Conservation (phyloP, 2,888 invertebrate species). For the Nomada fabriciana region DNA sequence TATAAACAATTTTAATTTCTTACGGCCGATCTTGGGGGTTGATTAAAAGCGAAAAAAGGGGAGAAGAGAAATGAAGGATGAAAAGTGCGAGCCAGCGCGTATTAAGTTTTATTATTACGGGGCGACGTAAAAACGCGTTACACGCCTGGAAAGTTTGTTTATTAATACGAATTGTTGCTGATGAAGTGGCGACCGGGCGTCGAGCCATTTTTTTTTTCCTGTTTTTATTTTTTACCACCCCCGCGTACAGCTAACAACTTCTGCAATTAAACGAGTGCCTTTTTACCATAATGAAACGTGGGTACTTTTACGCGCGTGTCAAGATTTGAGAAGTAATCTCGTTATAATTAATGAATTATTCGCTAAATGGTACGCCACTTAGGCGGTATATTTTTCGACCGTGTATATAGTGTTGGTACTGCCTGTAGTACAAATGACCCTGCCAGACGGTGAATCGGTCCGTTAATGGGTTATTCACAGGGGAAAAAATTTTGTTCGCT, state of each 20-base stretch:
- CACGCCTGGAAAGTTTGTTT: constrained; percentile 74
- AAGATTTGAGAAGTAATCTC: constrained; percentile 20
- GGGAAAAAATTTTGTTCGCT: not conserved
- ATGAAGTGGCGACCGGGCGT: constrained; percentile 66
- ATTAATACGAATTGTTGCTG: constrained; percentile 79
- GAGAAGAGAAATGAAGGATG: not conserved
- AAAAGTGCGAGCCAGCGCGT: constrained; percentile 60
- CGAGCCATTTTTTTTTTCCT: constrained; percentile 39
- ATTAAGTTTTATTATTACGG: constrained; percentile 78
- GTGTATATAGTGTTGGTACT: not conserved
- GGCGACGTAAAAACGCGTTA: constrained; percentile 61
- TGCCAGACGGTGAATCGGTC: constrained; percentile 2
- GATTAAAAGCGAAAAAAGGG: constrained; percentile 72
- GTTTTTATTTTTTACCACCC: not conserved
- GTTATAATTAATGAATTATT: constrained; percentile 32
- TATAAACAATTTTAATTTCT: constrained; percentile 78
- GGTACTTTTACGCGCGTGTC: not conserved
- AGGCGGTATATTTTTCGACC: not conserved
- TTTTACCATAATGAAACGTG: constrained; percentile 30
- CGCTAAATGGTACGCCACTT: not conserved
- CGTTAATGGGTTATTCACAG: constrained; percentile 8
- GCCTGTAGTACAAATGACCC: not conserved
- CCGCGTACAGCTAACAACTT: constrained; percentile 50
- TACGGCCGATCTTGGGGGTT: constrained; percentile 71
- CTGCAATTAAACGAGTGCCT: constrained; percentile 72